Evolutionary conservation across 2,888 invertebrate genomes (phyloP), one percentile per base, ranked within the genome.

Genomic region (Aphodius granarius): DNA sequence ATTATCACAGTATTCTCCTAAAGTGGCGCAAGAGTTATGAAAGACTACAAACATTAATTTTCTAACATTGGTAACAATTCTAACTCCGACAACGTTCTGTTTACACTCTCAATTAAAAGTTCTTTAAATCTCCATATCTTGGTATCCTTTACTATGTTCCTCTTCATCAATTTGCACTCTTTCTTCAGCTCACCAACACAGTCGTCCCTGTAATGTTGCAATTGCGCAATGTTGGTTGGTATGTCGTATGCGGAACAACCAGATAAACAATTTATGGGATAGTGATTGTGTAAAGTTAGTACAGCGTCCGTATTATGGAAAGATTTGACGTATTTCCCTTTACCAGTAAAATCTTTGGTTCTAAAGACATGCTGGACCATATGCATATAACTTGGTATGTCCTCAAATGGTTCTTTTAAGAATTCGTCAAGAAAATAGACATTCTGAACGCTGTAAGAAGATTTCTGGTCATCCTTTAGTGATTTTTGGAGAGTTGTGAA

Each of bases 361-460:
- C 95, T 91, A 85, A 94, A 94, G 71, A 95, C 94, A 88, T 95
- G 95, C 87, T 95, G 94, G 85, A 95, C 85, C 95, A 96, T 96
- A 87, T 96, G 95, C 93, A 96, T 86, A 81, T 80, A 86, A 82
- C 90, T 91, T 77, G 96, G 96, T 81, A 94, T 92, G 83, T 93
- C 93, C 81, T 92, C 92, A 88, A 94, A 94, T 90, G 92, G 94
- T 78, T 92, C 93, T 86, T 95, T 94, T 80, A 93, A 91, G 82
- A 95, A 91, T 86, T 95, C 94, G 85, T 97, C 97, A 83, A 98
- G 90, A 87, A 96, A 97, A 88, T 97, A 98, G 9, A 97, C 94
- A 87, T 97, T 97, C 79, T 96, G 43, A 2, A 66, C 76, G 70
- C 73, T 73, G 22, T 76, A 76, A 15, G 73, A 73, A 3, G 93